Evolutionary conservation across 2,113 vertebrate genomes (phyloP), one percentile per base, ranked within the genome.

Genomic region (Urocolius indicus): DNA sequence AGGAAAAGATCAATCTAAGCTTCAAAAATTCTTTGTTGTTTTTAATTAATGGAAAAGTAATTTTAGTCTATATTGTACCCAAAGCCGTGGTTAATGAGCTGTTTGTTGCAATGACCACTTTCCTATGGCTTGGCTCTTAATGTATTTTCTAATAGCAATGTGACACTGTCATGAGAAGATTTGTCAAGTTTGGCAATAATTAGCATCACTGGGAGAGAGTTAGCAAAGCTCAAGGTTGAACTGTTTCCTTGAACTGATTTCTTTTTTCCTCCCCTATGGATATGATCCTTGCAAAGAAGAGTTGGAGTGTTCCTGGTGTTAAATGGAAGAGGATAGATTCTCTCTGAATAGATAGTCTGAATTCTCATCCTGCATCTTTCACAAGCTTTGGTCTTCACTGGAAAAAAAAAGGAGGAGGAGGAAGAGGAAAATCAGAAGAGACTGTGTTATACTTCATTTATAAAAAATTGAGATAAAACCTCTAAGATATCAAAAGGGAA

Each of bases 331-430:
- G 38, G 32, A 90, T 41, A 62, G 61, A 72, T 9, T 41, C 38
- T 41, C 38, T 41, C 38, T 41, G 38, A 41, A 41, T 41, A 41
- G 38, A 41, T 41, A 41, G 38, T 87, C 43, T 3, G 2, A 66
- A 81, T 85, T 95, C 54, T 58, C 26, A 82, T 87, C 55, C 57
- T 51, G 15, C 51, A 85, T 49, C 74, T 95, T 91, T 77, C 71
- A 62, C 13, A 43, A 74, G 34, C 59, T 65, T 83, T 94, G 72
- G 85, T 89, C 92, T 93, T 89, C 38, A 45, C 17, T 76, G 38
- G 49, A 34, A 67, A 90, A 58, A 84, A 74, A 62, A 51, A 3
- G 38, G 38, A 41, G 38, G 22, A 4, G 10, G 4, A 14, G 13
- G 10, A 34, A 32, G 38, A 63, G 29, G 43, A 48, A 81, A 76